A percentile compares a stretch with the other conserved stretches of the same genome.
These are phyloP conservation scores for Rambutsinella grinnellia DNA, from an alignment of 2,888 invertebrate species.

Conservation along the genomic window DNA sequence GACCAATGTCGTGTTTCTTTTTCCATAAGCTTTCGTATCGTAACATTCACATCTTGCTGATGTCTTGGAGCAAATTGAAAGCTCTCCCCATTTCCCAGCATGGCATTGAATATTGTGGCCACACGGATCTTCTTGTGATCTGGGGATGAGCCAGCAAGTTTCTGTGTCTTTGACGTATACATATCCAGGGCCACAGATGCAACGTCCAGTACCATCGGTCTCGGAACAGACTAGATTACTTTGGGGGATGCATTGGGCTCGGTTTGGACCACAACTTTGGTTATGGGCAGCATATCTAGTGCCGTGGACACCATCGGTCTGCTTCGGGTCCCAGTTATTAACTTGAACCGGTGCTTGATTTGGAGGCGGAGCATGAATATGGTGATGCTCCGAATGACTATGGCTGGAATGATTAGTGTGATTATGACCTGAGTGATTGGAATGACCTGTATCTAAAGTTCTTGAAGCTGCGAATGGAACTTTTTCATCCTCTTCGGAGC, in stretches of 20 bases:
- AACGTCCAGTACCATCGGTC: constrained; percentile 16
- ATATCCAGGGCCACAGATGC: constrained; percentile 16
- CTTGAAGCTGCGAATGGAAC: no score
- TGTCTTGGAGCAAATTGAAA: constrained; percentile 28
- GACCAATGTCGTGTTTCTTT: background rate
- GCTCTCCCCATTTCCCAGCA: constrained; percentile 15
- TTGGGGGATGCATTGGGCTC: constrained; percentile 10
- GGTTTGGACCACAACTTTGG: constrained; percentile 36
- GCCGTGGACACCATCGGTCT: background rate
- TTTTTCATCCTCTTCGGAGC: no score
- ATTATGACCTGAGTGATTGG: no score
- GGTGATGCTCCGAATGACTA: background rate
- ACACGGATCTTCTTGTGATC: constrained; percentile 2
- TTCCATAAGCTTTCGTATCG: background rate
- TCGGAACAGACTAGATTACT: constrained; percentile 10
- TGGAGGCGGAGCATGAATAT: no score
- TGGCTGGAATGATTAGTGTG: constrained; percentile 10
- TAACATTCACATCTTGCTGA: constrained; percentile 36
- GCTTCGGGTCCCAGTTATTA: background rate
- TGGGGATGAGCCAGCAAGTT: constrained; percentile 27
- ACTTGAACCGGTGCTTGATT: background rate
- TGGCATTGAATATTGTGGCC: constrained; percentile 48
- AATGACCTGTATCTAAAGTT: no score
- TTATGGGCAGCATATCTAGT: constrained; percentile 37
- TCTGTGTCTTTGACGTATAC: constrained; percentile 37